Conservation (phyloP, 2,888 invertebrate species). For the Scaptomyza reducta region DNA sequence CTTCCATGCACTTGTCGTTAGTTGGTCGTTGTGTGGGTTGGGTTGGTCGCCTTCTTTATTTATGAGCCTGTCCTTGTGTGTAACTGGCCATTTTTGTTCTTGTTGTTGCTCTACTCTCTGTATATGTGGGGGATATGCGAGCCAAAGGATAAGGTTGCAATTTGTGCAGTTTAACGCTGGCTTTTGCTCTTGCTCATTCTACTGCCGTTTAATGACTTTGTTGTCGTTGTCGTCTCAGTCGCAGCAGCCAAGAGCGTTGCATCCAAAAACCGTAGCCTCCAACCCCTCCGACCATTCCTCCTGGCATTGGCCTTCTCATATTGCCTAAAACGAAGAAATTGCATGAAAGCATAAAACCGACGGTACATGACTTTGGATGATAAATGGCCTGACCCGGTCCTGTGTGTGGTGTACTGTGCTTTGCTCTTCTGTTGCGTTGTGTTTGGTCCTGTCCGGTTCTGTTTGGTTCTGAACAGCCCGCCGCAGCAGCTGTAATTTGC, state of each 20-base stretch:
- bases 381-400: slow-evolving; percentile 70
- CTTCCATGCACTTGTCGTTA: slow-evolving; percentile 60
- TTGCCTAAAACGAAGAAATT: slow-evolving; percentile 77
- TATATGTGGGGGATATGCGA: slow-evolving; percentile 25
- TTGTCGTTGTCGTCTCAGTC: slow-evolving; percentile 63
- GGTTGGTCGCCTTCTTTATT: slow-evolving; percentile 60
- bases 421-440: not conserved
- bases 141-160: slow-evolving; percentile 74
- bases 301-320: slow-evolving; percentile 58
- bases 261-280: slow-evolving; percentile 12
- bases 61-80: slow-evolving; percentile 64
- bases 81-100: slow-evolving; percentile 27
- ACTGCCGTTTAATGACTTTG: slow-evolving; percentile 74
- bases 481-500: slow-evolving; percentile 67
- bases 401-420: slow-evolving; percentile 3
- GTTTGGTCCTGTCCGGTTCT: slow-evolving; percentile 10
- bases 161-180: slow-evolving; percentile 80
- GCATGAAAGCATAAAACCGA: slow-evolving; percentile 78
- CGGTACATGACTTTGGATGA: slow-evolving; percentile 78
- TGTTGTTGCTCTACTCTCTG: slow-evolving; percentile 23
- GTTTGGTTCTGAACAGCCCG: not conserved
- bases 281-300: not conserved
- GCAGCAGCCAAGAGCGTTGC: slow-evolving; percentile 28
- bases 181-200: slow-evolving; percentile 62
- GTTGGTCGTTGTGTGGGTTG: slow-evolving; percentile 36